Evolutionary conservation across 2,113 vertebrate genomes (phyloP), one percentile per base, ranked within the genome.

Genomic region (Seriola dumerili): DNA sequence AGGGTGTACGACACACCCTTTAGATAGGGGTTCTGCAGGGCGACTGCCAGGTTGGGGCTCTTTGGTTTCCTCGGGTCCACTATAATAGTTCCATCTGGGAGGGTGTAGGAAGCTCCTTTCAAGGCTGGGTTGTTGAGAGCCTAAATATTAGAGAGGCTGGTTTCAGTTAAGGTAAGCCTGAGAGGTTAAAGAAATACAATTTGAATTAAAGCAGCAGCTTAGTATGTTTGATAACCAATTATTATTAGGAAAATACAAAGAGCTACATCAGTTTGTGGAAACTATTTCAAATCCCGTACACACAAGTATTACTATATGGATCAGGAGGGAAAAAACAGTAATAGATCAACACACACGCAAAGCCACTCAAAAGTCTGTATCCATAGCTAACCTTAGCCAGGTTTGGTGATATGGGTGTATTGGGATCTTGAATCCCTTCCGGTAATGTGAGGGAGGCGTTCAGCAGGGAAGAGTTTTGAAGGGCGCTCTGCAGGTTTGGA

Each of bases 11-110:
- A 93, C 34, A 91, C 90, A 32, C 81, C 88, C 85, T 91, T 91
- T n/a, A 96, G 78, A 78, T 89, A 90, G 21, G 90, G 92, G 88
- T 96, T 96, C 68, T 92, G 89, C 52, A 96, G 89, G 36, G 95
- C 95, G 6, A 85, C 91, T 29, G 74, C 5, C 68, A 96, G 88
- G 32, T 59, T 92, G 34, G 95, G 94, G 69, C 52, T 90, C 67
- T 92, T 92, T 76, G 93, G 92, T 83, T 93, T 92, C 25, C 89
- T 85, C 63, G 90, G 92, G 76, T 95, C 90, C 44, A 94, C 29
- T 32, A 96, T 91, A 65, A 95, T 82, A 38, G 91, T 93, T 75
- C 94, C 94, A 87, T 95, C 92, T 17, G 93, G 85, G 29, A 95
- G 93, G 3, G 75, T 92, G 83, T 89, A 93, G 48, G 91, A 84